phyloP scores from a whole-genome alignment of 2,113 vertebrate species.

The Struthio camelus region DNA sequence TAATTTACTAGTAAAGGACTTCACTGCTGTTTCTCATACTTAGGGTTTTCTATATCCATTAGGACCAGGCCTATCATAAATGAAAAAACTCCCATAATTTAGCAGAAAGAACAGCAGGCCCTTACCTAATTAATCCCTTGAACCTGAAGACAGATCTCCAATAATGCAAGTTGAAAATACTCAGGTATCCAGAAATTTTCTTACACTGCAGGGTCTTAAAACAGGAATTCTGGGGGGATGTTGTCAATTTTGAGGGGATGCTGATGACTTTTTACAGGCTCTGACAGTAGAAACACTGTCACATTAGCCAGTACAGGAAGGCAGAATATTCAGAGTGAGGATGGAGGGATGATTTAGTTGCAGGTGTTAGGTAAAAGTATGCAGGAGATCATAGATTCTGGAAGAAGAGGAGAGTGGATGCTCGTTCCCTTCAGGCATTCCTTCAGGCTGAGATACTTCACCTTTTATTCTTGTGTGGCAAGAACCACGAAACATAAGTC shows the following conservation, averaged over 20 bases:
- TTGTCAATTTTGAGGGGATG: background rate
- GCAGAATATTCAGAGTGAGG: background rate
- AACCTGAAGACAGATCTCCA: background rate
- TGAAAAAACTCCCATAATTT: background rate
- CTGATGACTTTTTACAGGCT: background rate
- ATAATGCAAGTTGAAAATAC: background rate
- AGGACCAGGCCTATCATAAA: background rate
- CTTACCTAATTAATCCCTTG: background rate
- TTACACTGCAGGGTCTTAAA: background rate
- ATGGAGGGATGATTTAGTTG: background rate
- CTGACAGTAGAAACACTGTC: background rate
- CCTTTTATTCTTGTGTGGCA: background rate
- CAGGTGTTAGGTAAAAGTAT: background rate
- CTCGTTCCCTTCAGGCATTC: background rate
- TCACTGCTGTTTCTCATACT: background rate
- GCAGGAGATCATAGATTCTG: background rate
- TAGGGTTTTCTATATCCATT: background rate
- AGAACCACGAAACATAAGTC: background rate
- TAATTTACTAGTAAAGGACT: background rate
- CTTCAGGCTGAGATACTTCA: background rate
- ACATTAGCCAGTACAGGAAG: background rate
- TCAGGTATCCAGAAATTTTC: background rate
- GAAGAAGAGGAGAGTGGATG: background rate
- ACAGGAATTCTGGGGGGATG: background rate
- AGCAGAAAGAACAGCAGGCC: background rate